Base-by-base conservation (phyloP, 2,797 vertebrate species). In the Loris lydekkerianus region DNA sequence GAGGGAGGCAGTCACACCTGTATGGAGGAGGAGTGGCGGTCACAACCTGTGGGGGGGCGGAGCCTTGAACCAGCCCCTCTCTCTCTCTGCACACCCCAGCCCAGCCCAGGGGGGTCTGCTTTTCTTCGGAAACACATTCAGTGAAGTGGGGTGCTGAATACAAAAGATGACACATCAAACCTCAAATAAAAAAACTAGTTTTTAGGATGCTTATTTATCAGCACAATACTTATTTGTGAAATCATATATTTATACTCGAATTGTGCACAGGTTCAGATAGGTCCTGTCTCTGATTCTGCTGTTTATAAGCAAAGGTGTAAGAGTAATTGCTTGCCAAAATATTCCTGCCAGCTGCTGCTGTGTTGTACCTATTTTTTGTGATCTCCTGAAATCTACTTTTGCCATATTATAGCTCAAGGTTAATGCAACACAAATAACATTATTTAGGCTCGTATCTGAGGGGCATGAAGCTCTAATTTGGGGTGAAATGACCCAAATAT, bases 321-420 rank as follows among this genome's bases (percentile, higher is more conserved):
- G 95, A 97, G 31, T 69, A 94, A 97, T 95, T 91, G 95, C 96
- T 96, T 95, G 89, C 84, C 93, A 95, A 13, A 89, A 75, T 78
- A 56, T 70, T 95, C 46, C 94, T 96, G 95, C 73, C 83, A 86
- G 97, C 94, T 93, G 78, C 86, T 96, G 93, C 95, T 98, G 94
- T 95, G 85, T 92, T 96, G 53, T 84, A 96, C 90, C 86, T 93
- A 29, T 43, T 88, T 86, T 80, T 84, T 92, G 80, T 97, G 96
- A 95, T 97, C 95, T 86, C 60, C 95, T 92, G 20, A 97, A 98
- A 97, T 97, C 96, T 94, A 77, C 96, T 98, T 97, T 95, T 95
- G 91, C 91, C 89, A 81, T 95, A 96, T 97, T 97, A 96, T 93
- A 97, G 94, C 91, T 97, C 87, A 91, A 93, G 86, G 94, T 97